Conservation (phyloP, 2,888 invertebrate genomes). For the Melieria crassipennis region DNA sequence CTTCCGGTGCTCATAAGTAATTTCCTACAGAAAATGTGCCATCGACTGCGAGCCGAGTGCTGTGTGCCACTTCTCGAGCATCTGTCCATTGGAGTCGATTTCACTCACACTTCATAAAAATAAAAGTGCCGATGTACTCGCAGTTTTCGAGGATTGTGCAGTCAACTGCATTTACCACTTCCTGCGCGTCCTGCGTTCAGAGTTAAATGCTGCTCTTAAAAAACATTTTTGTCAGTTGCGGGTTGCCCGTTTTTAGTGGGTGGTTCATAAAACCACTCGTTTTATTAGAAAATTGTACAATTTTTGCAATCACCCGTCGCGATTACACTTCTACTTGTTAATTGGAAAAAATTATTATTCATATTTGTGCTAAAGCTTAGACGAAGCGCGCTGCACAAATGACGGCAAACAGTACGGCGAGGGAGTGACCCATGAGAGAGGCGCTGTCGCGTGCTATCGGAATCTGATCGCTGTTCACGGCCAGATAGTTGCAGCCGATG, state of each 20-base stretch:
- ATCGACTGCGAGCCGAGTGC: no score
- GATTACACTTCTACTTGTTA: no score
- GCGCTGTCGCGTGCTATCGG: slow-evolving; percentile 58
- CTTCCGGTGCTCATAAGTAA: slow-evolving; percentile 47
- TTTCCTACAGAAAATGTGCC: no score
- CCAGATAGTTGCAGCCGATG: slow-evolving; percentile 57
- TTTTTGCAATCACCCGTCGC: background rate
- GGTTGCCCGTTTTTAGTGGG: no score
- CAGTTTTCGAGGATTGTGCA: background rate
- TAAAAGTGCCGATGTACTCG: slow-evolving; percentile 29
- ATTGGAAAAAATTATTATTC: no score
- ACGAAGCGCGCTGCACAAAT: slow-evolving; percentile 24
- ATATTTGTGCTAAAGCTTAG: background rate
- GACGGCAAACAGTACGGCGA: slow-evolving; percentile 45
- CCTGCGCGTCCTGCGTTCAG: no score
- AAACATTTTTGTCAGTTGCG: background rate
- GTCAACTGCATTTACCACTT: background rate
- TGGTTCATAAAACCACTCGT: background rate
- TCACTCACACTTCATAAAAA: slow-evolving; percentile 56
- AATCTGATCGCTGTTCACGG: slow-evolving; percentile 47
- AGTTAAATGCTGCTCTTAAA: no score
- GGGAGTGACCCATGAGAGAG: slow-evolving; percentile 44
- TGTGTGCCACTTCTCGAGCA: slow-evolving; percentile 1
- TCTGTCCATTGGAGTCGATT: slow-evolving; percentile 39
- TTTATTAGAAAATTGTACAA: background rate